Base-by-base conservation (phyloP, 2,113 vertebrate genomes). In the Leucoraja erinaceus region DNA sequence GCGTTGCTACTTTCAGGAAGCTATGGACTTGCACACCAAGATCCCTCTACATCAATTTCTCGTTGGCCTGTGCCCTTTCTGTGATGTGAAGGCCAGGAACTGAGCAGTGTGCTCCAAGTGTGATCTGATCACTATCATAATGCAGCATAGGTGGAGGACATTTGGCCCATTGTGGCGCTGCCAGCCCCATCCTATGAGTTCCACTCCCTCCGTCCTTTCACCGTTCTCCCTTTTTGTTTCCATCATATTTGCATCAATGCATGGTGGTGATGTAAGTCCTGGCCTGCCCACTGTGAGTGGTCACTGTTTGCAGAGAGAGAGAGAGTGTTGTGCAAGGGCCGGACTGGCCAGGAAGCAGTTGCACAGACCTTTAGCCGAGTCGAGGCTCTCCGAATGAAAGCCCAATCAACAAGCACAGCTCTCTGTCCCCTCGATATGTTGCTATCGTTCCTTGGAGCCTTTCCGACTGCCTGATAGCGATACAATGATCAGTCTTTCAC, bases 401-500 rank as follows among this genome's bases (percentile, higher is more conserved):
- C 20, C 20, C 20, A 5, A 28, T 25, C 68, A 28, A 68, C 38
- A 47, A 33, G 38, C 66, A 14, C 25, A n/a, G 83, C 59, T n/a
- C 11, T 20, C 14, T 2, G 5, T 18, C n/a, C 28, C 14, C 56
- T 66, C 28, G n/a, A 28, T 31, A 66, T 88, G 68, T 14, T 3
- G 8, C 66, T 47, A 0, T 70, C 16, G 8, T n/a, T 25, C 66
- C 16, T 6, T 91, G 31, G 10, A 9, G 54, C 33, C 31, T 14
- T 74, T 22, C 3, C 9, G 9, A 28, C 66, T 12, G 66, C 22
- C 22, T 91, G 20, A 72, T 38, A 68, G 11, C 0, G 38, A 54
- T 38, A 72, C 66, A 70, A 91, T 91, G 90, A 11, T n/a, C 59
- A 72, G 90, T 72, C 10, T 91, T 38, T 91, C 90, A 28, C 22